A percentile compares a stretch with the other conserved stretches of the same genome.
Conservation (phyloP, 2,113 vertebrate genomes). For the Herpailurus yagouaroundi region DNA sequence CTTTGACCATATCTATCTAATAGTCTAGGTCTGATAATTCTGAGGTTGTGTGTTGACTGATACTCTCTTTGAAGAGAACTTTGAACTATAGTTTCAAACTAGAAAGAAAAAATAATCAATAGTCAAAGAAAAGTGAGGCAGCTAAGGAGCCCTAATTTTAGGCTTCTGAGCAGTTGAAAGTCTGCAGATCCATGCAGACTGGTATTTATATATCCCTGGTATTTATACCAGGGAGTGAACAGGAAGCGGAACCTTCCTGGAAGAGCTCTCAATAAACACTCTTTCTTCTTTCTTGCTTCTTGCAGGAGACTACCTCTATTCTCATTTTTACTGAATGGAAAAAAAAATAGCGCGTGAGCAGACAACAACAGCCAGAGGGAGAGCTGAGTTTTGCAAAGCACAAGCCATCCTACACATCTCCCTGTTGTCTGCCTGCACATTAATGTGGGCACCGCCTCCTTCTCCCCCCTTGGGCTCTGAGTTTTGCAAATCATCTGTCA, state of each 20-base stretch:
- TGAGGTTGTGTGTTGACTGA: slow-evolving; percentile 6
- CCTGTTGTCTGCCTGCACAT: neutral
- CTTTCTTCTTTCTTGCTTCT: neutral
- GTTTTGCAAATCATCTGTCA: neutral
- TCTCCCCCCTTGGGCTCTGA: neutral
- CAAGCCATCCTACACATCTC: neutral
- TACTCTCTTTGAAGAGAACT: neutral
- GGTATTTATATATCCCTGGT: neutral
- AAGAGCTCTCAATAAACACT: neutral
- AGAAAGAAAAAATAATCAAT: neutral
- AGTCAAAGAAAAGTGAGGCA: neutral
- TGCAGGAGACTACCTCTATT: neutral
- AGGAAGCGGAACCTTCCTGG: neutral
- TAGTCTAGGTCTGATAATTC: neutral
- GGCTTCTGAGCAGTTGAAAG: neutral
- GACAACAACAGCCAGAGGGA: neutral
- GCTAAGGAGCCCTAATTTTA: neutral
- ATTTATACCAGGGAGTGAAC: neutral
- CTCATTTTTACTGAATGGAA: neutral
- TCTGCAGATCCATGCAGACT: too few species aligned
- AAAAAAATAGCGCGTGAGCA: neutral
- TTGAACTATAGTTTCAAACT: slow-evolving; percentile 11
- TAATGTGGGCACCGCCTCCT: neutral
- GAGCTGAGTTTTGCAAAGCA: neutral
- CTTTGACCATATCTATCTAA: neutral